Percentiles rank a stretch among this genome's conserved stretches.
Conservation (phyloP, 2,797 vertebrate genomes). For the Megalops cyprinoides region DNA sequence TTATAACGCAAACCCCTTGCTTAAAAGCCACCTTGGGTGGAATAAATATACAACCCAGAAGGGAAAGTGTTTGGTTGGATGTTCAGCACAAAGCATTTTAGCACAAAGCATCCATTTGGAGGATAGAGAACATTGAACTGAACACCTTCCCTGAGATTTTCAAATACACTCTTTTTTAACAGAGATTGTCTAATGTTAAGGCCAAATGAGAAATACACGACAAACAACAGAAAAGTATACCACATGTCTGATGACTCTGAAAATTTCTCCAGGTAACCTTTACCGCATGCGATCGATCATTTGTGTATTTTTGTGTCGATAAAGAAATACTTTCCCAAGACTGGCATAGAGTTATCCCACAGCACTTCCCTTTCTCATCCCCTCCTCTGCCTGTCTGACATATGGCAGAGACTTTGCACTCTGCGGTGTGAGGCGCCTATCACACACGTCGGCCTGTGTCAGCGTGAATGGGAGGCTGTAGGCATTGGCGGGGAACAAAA, state of each 20-base stretch:
- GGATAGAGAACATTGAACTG: not conserved
- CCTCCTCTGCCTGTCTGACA: too few relatives aligned
- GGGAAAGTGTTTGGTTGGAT: not conserved
- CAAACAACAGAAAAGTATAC: not conserved
- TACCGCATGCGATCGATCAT: not conserved
- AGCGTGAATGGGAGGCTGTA: slow-evolving; percentile 30
- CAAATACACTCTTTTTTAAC: not conserved
- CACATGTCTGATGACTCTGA: not conserved
- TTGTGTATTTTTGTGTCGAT: not conserved
- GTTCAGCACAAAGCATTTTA: not conserved
- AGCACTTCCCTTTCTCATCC: too few relatives aligned
- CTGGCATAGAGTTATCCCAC: too few relatives aligned
- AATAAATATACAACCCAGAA: not conserved
- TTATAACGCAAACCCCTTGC: not conserved
- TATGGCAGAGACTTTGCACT: slow-evolving; percentile 34
- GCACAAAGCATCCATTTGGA: too few relatives aligned
- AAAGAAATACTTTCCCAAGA: not conserved
- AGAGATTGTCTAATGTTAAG: not conserved
- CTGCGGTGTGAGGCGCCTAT: slow-evolving; percentile 43
- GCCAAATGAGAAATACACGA: not conserved
- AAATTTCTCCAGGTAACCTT: slow-evolving; percentile 10
- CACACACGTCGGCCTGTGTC: slow-evolving; percentile 37
- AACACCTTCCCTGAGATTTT: not conserved
- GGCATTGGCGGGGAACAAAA: slow-evolving; percentile 26
- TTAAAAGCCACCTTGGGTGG: not conserved